Evolutionary conservation across 2,113 vertebrate genomes (phyloP).

Genomic region (Brachypodius melanocephalos): DNA sequence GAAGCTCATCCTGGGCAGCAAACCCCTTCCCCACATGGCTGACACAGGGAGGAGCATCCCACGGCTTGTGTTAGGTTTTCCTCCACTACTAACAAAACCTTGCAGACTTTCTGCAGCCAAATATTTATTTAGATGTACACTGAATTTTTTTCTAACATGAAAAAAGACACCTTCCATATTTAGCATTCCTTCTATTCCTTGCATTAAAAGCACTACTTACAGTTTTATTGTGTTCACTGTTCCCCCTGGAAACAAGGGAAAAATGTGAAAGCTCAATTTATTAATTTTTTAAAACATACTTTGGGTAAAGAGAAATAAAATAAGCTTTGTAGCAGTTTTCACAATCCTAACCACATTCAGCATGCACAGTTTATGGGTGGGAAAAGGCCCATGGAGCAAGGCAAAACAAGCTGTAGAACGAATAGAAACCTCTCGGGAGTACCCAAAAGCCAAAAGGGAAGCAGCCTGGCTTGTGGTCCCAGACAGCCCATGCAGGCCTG

Average conservation of each 20-base stretch:
- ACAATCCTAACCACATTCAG: background rate
- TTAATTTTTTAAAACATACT: background rate
- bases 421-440: background rate
- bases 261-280: background rate
- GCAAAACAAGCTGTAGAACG: background rate
- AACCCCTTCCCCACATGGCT: background rate
- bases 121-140: background rate
- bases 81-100: background rate
- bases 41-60: background rate
- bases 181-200: background rate
- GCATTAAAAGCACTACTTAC: background rate
- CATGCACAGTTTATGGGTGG: background rate
- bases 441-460: background rate
- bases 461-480: background rate
- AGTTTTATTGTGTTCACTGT: background rate
- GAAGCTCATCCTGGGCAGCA: background rate
- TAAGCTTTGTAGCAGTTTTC: background rate
- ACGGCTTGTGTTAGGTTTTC: background rate
- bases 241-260: background rate
- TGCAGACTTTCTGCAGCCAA: background rate
- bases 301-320: background rate
- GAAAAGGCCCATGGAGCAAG: background rate
- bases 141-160: background rate
- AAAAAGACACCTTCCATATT: background rate
- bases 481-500: background rate